Evolutionary conservation across 2,113 vertebrate species (phyloP), one percentile per base, ranked within the genome.

Genomic region (Philantomba maxwellii): DNA sequence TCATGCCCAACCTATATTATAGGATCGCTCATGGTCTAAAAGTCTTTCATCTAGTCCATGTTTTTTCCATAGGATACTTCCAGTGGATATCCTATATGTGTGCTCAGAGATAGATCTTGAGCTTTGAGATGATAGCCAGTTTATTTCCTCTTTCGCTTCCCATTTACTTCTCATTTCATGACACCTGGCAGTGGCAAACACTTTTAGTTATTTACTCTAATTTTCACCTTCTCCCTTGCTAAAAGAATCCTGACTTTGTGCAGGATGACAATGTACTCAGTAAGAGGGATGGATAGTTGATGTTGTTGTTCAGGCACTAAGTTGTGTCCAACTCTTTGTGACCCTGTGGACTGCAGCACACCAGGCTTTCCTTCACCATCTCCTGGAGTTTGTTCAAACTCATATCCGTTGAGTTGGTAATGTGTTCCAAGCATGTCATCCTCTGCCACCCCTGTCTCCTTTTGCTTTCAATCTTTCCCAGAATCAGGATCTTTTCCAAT

Each of bases 301-400:
- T 17, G 19, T 7, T 43, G 3, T 43, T 75, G 39, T 43, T 75
- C 23, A 75, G 23, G 21, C 70, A 43, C 70, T 75, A 75, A 43
- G 70, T 75, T 1, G 0, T 75, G 39, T 75, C 12, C 1, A 1
- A 75, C 23, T 75, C 23, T 25, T 73, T 75, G 21, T 0, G 6
- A 75, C 23, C 39, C 23, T 26, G 12, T 75, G 23, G 39, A 43
- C 39, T 75, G 70, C 39, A 75, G 70, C 70, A 73, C 21, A 43
- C 23, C 70, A 43, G 36, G 70, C 39, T 43, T 43, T 23, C 28
- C 39, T 26, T 43, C 70, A 75, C 36, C 9, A 75, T 75, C 39
- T 75, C 70, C 39, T 43, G 39, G 70, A 75, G 70, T 43, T 43
- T 75, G 23, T 43, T 75, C 39, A 75, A 39, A 70, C 23, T 43